Percentiles rank a stretch among this genome's conserved stretches.
Conservation (phyloP, 2,888 invertebrate genomes). For the Polyploca ridens region DNA sequence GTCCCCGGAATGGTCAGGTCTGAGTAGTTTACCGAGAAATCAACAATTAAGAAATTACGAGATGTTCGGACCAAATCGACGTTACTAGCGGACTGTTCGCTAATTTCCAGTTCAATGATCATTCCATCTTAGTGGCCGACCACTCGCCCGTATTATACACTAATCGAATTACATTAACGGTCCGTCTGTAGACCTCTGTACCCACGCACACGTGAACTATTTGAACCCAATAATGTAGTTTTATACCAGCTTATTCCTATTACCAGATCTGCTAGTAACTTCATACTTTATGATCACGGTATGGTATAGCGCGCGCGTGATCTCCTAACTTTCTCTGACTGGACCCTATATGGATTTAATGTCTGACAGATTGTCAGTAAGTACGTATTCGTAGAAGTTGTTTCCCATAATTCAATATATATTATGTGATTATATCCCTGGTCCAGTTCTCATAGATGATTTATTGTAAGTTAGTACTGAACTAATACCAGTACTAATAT, state of each 20-base stretch:
- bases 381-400: slow-evolving; percentile 1
- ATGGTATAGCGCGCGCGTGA: slow-evolving; percentile 6
- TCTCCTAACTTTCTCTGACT: slow-evolving; percentile 9
- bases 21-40: slow-evolving; percentile 18
- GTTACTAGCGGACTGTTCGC: slow-evolving; percentile 12
- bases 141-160: slow-evolving; percentile 38
- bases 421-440: too few relatives aligned
- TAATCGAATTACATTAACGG: slow-evolving; percentile 26
- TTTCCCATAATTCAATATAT: neutral
- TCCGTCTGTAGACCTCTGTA: slow-evolving; percentile 21
- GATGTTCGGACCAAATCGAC: slow-evolving; percentile 15
- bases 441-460: too few relatives aligned
- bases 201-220: slow-evolving; percentile 6
- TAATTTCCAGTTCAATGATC: slow-evolving; percentile 25
- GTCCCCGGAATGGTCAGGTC: slow-evolving; percentile 45
- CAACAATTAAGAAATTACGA: slow-evolving; percentile 13
- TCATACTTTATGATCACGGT: slow-evolving; percentile 10
- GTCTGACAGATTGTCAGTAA: slow-evolving; percentile 1
- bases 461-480: too few relatives aligned
- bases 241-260: neutral
- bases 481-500: too few relatives aligned
- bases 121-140: slow-evolving; percentile 37
- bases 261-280: neutral
- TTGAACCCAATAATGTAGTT: neutral
- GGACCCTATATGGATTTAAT: slow-evolving; percentile 12